Conservation (phyloP, 2,888 invertebrate species). For the Stenchaetothrips biformis region DNA sequence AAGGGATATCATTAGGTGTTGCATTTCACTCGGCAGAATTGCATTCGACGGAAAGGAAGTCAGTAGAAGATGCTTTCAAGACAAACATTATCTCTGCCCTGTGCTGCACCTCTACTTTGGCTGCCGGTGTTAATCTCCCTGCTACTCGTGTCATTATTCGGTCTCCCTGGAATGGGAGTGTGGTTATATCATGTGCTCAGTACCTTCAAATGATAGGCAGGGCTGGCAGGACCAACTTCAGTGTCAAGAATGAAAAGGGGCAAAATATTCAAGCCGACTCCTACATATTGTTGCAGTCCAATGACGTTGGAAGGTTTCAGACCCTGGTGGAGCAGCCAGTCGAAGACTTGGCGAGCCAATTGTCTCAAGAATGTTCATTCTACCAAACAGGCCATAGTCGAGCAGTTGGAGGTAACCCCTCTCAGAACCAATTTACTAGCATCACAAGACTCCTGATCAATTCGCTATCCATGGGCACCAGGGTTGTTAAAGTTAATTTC, state of each 20-base stretch:
- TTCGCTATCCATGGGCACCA: neutral
- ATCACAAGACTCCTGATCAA: neutral
- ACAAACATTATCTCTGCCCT: neutral
- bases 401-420: neutral
- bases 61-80: neutral
- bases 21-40: neutral
- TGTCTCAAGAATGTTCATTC: neutral
- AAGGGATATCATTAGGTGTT: neutral
- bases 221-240: neutral
- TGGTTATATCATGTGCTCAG: neutral
- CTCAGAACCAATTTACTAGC: neutral
- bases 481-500: too few relatives aligned
- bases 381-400: neutral
- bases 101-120: neutral
- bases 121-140: neutral
- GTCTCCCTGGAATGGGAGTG: neutral
- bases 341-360: neutral
- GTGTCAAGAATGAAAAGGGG: too few relatives aligned
- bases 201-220: neutral
- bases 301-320: neutral
- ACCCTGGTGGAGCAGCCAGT: neutral
- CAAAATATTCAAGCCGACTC: neutral
- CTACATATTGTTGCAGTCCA: neutral
- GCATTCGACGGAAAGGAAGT: neutral
- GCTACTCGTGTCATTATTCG: neutral